These are phyloP conservation scores for Aromia moschata DNA, from an alignment of 2,888 invertebrate species.

Conservation along the genomic window DNA sequence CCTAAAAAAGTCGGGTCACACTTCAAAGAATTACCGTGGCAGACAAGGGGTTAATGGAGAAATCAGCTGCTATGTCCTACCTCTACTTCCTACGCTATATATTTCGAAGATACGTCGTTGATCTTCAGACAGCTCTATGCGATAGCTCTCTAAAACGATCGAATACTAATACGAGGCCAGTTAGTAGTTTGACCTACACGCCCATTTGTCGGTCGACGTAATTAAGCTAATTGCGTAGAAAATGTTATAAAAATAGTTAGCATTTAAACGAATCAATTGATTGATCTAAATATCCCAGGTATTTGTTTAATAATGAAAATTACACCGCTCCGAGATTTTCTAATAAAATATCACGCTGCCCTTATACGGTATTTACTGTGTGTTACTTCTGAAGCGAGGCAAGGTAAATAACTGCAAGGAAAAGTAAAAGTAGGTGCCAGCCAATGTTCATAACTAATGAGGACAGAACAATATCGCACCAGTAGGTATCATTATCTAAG, in stretches of 20 bases:
- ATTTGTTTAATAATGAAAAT: slow-evolving; percentile 48
- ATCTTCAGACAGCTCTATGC: too few species aligned
- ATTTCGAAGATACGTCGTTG: too few species aligned
- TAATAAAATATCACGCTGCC: slow-evolving; percentile 54
- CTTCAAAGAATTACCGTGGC: too few species aligned
- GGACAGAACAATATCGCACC: slow-evolving; percentile 50
- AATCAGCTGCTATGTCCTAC: too few species aligned
- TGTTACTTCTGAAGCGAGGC: slow-evolving; percentile 51
- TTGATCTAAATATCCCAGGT: slow-evolving; percentile 45
- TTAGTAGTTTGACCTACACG: background rate
- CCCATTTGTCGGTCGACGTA: background rate
- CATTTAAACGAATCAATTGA: slow-evolving; percentile 26
- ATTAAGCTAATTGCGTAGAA: slow-evolving; percentile 10
- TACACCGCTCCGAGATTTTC: slow-evolving; percentile 42
- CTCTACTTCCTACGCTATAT: too few species aligned
- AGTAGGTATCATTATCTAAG: slow-evolving; percentile 41
- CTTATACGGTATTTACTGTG: slow-evolving; percentile 56
- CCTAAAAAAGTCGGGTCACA: too few species aligned
- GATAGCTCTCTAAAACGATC: too few species aligned
- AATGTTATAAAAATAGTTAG: slow-evolving; percentile 30
- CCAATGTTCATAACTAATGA: slow-evolving; percentile 55
- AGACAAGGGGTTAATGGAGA: too few species aligned
- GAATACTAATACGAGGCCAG: too few species aligned
- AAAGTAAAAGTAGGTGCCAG: slow-evolving; percentile 61
- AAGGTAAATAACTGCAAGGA: slow-evolving; percentile 61